Evolutionary conservation across 2,888 invertebrate genomes (phyloP).

Genomic region (Leptothorax acervorum): DNA sequence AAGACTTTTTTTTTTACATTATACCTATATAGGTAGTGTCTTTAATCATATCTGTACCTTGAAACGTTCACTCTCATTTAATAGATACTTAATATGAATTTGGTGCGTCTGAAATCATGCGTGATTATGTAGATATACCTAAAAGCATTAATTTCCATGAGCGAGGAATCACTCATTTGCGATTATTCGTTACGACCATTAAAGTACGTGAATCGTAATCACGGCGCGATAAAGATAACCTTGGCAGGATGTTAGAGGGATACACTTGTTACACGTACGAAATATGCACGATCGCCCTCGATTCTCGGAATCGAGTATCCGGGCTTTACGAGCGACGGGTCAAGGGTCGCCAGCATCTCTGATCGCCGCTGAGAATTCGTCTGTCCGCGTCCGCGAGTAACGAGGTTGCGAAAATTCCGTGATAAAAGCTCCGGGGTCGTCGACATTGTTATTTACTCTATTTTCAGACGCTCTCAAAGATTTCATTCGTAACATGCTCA

Average conservation of each 20-base stretch:
- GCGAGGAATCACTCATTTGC: background rate
- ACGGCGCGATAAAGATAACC: slow-evolving; percentile 26
- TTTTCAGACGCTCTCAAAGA: slow-evolving; percentile 43
- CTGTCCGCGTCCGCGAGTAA: slow-evolving; percentile 20
- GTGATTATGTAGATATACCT: background rate
- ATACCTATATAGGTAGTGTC: too few species aligned
- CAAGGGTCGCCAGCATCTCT: slow-evolving; percentile 53
- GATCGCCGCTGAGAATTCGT: slow-evolving; percentile 42
- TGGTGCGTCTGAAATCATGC: background rate
- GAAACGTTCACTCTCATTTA: background rate
- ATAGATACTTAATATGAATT: background rate
- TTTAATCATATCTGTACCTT: background rate
- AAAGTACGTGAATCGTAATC: background rate
- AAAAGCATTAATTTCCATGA: background rate
- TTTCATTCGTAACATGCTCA: slow-evolving; percentile 40
- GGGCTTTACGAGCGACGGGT: slow-evolving; percentile 48
- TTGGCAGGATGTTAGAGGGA: slow-evolving; percentile 21
- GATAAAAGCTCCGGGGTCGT: slow-evolving; percentile 60
- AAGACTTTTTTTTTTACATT: background rate
- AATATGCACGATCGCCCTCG: slow-evolving; percentile 19
- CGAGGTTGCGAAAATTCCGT: slow-evolving; percentile 59
- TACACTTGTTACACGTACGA: slow-evolving; percentile 32
- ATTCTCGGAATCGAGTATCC: slow-evolving; percentile 55
- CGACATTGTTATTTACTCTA: slow-evolving; percentile 58
- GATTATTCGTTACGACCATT: slow-evolving; percentile 10